phyloP scores from a whole-genome alignment of 1,140 invertebrate genomes.

The Drosophila tani region DNA sequence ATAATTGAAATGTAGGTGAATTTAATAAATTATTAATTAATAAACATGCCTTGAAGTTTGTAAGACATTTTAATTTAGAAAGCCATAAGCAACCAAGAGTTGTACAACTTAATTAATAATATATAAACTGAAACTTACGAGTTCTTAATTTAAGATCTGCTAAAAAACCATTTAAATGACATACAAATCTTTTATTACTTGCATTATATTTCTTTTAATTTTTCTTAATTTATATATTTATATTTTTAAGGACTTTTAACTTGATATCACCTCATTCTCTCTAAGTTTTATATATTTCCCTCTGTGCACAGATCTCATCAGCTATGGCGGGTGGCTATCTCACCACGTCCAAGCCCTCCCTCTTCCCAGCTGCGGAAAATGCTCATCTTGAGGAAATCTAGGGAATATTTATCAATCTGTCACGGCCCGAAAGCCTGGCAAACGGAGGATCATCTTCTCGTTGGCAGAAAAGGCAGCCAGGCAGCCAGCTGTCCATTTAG shows the following conservation, averaged over 20 bases:
- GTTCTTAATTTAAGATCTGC: no score
- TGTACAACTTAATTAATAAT: not conserved
- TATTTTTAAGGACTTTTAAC: not conserved
- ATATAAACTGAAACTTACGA: no score
- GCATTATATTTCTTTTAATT: fast-evolving
- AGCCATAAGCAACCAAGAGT: not conserved
- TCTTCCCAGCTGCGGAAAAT: conserved; percentile 5
- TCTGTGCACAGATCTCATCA: conserved; percentile 24
- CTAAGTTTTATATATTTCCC: not conserved
- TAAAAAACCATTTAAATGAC: not conserved
- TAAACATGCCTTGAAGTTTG: no score
- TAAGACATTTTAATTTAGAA: conserved; percentile 1
- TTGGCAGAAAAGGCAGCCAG: conserved; percentile 3
- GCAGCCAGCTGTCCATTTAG: conserved; percentile 69
- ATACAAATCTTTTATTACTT: not conserved
- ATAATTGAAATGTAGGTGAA: conserved; percentile 13
- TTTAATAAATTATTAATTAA: not conserved
- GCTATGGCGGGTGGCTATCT: conserved; percentile 58
- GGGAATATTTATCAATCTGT: conserved; percentile 73
- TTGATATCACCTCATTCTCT: not conserved
- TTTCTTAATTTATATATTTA: no score
- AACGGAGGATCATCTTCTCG: conserved; percentile 28
- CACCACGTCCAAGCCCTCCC: conserved; percentile 1
- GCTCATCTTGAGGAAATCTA: conserved; percentile 30
- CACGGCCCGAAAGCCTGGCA: conserved; percentile 41